Conservation (phyloP, 2,113 vertebrate genomes). For the Onychorhynchus coronatus region DNA sequence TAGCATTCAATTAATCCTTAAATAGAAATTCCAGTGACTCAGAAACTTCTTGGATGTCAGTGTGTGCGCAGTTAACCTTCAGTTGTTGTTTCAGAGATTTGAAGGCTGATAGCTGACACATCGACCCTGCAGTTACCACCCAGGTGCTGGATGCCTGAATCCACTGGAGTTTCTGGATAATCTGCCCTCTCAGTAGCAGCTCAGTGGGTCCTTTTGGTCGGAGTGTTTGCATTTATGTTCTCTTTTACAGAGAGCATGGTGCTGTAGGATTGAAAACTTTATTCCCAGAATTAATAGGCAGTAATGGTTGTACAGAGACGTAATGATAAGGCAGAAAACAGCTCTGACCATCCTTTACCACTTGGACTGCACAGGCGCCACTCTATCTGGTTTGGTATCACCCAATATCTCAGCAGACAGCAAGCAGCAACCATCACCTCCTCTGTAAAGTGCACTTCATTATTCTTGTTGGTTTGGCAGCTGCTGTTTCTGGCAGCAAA, state of each 20-base stretch:
- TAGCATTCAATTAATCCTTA: not conserved
- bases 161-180: not conserved
- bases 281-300: not conserved
- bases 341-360: not conserved
- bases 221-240: not conserved
- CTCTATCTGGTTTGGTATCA: not conserved
- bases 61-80: not conserved
- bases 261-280: not conserved
- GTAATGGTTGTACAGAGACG: not conserved
- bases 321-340: not conserved
- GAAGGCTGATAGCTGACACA: not conserved
- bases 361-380: fast-evolving
- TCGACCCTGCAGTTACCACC: not conserved
- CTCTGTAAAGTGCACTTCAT: not conserved
- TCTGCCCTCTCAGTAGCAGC: not conserved
- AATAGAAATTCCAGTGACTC: not conserved
- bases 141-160: not conserved
- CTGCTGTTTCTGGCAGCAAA: not conserved
- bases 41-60: not conserved
- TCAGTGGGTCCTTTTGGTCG: not conserved
- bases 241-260: not conserved
- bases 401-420: not conserved
- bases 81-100: not conserved
- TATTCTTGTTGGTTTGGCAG: not conserved
- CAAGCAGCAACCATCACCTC: not conserved